Conservation (phyloP, 2,888 invertebrate species). For the Luperina testacea region DNA sequence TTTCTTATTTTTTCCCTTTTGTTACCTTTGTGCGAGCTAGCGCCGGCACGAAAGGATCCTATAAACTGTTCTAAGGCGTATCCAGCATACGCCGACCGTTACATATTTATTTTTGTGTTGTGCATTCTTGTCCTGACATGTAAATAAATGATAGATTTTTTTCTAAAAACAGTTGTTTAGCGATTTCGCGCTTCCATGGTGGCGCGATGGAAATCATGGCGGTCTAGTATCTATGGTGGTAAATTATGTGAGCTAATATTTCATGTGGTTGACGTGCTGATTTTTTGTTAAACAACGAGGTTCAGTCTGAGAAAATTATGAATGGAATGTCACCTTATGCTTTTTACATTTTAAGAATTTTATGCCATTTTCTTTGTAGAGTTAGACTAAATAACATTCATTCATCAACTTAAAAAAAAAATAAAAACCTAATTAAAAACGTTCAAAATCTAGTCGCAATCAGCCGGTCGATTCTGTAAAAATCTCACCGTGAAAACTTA, state of each 20-base stretch:
- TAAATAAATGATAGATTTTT: conserved; percentile 87
- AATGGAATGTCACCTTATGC: conserved; percentile 12
- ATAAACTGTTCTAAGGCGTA: conserved; percentile 87
- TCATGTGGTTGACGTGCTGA: conserved; percentile 14
- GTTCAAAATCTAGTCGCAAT: too few relatives aligned
- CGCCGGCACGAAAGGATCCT: conserved; percentile 87
- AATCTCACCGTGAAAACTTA: too few relatives aligned
- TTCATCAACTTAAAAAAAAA: background rate
- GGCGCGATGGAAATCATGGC: conserved; percentile 67
- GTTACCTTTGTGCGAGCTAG: conserved; percentile 88
- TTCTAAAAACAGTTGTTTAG: conserved; percentile 69
- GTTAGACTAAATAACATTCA: background rate
- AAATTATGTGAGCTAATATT: conserved; percentile 33
- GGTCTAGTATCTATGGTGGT: conserved; percentile 36
- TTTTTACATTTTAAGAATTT: background rate
- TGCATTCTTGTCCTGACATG: conserved; percentile 87
- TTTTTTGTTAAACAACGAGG: conserved; percentile 6
- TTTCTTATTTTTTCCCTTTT: conserved; percentile 85
- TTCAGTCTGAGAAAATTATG: conserved; percentile 2
- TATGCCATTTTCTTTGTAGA: background rate
- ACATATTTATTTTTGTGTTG: conserved; percentile 90
- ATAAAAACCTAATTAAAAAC: too few relatives aligned
- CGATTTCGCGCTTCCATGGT: conserved; percentile 88
- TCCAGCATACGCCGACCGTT: conserved; percentile 85
- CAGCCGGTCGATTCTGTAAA: too few relatives aligned